Conservation (phyloP, 2,888 invertebrate species). For the Nomada ferruginata region DNA sequence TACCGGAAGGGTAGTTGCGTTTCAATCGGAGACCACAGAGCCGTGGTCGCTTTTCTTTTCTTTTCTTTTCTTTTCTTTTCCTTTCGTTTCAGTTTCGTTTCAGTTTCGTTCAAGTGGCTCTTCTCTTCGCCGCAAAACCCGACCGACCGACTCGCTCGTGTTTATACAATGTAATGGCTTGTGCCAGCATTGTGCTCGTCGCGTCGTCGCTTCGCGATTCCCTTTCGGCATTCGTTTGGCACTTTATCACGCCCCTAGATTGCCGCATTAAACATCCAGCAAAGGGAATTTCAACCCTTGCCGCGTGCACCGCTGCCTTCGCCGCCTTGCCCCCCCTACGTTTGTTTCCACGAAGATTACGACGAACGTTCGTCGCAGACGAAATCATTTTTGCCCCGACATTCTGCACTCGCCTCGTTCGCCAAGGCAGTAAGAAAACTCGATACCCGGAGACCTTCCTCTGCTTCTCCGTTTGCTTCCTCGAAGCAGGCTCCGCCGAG, state of each 20-base stretch:
- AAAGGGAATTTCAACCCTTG: slow-evolving; percentile 81
- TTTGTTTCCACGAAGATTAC: slow-evolving; percentile 41
- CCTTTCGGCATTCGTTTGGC: slow-evolving; percentile 82
- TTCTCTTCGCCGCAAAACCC: slow-evolving; percentile 47
- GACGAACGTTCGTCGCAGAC: background rate
- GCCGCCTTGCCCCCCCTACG: background rate
- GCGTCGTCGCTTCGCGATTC: slow-evolving; percentile 78
- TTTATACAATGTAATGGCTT: slow-evolving; percentile 81
- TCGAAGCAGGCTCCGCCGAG: too few relatives aligned
- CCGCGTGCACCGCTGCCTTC: slow-evolving; percentile 25
- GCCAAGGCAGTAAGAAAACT: background rate
- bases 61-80: slow-evolving; percentile 45
- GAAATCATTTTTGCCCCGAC: background rate
- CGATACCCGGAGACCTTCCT: slow-evolving; percentile 18
- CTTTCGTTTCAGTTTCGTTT: too few relatives aligned
- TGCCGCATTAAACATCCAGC: slow-evolving; percentile 84
- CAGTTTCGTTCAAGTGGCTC: slow-evolving; percentile 69
- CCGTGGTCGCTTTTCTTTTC: slow-evolving; percentile 23
- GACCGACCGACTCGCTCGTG: slow-evolving; percentile 60
- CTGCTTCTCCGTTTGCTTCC: background rate
- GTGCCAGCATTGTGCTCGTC: slow-evolving; percentile 71
- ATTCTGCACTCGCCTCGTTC: background rate
- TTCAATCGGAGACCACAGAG: slow-evolving; percentile 62
- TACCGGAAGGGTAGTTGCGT: slow-evolving; percentile 63
- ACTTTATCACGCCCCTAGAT: slow-evolving; percentile 84